Conservation (phyloP, 2,888 invertebrate genomes). For the Crepidodera aurea region DNA sequence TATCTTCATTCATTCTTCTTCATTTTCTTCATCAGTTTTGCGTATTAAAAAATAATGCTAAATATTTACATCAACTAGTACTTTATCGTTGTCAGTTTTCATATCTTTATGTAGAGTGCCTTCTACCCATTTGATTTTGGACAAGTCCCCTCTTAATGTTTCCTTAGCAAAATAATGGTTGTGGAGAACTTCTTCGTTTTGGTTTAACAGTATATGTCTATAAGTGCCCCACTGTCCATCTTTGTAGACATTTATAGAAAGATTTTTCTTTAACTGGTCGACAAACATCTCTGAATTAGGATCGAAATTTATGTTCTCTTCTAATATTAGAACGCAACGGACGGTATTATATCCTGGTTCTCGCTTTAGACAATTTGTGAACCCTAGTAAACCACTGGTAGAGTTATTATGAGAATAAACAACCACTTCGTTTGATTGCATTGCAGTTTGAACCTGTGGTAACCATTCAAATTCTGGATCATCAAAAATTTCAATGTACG, state of each 20-base stretch:
- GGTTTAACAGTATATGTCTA: constrained; percentile 76
- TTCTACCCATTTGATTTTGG: constrained; percentile 83
- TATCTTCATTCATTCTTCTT: too few species aligned
- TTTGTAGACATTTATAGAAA: constrained; percentile 80
- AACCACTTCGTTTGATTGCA: constrained; percentile 66
- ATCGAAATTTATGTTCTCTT: constrained; percentile 71
- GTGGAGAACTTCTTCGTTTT: constrained; percentile 58
- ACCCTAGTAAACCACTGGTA: constrained; percentile 82
- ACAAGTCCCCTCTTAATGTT: constrained; percentile 84
- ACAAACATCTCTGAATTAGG: constrained; percentile 65
- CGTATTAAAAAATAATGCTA: too few species aligned
- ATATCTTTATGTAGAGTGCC: constrained; percentile 60
- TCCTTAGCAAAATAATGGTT: constrained; percentile 82
- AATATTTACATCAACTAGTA: neutral
- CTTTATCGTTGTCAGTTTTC: neutral
- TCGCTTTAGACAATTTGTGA: constrained; percentile 72
- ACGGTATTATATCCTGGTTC: constrained; percentile 65
- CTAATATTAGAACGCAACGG: constrained; percentile 64
- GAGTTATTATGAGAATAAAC: constrained; percentile 70
- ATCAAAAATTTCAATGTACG: constrained; percentile 2
- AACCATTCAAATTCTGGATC: constrained; percentile 11
- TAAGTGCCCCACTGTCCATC: constrained; percentile 71
- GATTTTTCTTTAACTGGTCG: constrained; percentile 73
- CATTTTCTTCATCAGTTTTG: too few species aligned
- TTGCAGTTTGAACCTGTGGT: constrained; percentile 56